These are phyloP conservation scores for Toxotes jaculatrix DNA, from an alignment of 2,113 vertebrate genomes.

Conservation along the genomic window DNA sequence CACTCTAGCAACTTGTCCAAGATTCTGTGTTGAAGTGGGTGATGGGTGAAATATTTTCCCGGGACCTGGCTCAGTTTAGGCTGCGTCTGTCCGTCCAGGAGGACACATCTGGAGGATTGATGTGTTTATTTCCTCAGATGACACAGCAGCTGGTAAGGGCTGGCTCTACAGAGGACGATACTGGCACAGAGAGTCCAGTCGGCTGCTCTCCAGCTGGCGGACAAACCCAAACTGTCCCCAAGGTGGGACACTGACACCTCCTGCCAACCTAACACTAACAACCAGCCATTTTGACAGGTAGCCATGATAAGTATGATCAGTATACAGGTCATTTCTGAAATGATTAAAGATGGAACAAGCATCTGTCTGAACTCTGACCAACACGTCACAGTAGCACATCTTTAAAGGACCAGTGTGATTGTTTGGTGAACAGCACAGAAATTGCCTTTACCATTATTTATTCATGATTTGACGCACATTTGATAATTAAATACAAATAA, in stretches of 20 bases:
- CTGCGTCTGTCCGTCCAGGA: not conserved
- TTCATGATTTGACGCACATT: no score
- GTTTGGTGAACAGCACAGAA: no score
- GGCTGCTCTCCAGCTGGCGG: conserved; percentile 6
- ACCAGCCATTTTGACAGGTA: no score
- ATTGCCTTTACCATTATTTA: no score
- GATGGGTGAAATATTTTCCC: not conserved
- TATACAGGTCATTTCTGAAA: not conserved
- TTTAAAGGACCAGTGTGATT: no score
- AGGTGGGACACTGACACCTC: conserved; percentile 19
- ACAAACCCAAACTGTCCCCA: not conserved
- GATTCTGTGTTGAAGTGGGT: not conserved
- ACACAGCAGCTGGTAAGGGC: conserved; percentile 35
- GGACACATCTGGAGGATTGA: conserved; percentile 17
- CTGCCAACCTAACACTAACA: not conserved
- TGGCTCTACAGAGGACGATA: not conserved
- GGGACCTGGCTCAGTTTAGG: not conserved
- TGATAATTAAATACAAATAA: no score
- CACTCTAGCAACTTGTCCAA: not conserved
- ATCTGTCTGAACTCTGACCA: not conserved
- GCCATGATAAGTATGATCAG: no score
- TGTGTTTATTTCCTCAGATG: conserved; percentile 19
- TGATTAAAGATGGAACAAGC: not conserved
- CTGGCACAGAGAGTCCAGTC: not conserved
- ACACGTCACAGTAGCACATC: no score